Base-by-base conservation (phyloP, 1,140 invertebrate species). In the Riptortus pedestris region DNA sequence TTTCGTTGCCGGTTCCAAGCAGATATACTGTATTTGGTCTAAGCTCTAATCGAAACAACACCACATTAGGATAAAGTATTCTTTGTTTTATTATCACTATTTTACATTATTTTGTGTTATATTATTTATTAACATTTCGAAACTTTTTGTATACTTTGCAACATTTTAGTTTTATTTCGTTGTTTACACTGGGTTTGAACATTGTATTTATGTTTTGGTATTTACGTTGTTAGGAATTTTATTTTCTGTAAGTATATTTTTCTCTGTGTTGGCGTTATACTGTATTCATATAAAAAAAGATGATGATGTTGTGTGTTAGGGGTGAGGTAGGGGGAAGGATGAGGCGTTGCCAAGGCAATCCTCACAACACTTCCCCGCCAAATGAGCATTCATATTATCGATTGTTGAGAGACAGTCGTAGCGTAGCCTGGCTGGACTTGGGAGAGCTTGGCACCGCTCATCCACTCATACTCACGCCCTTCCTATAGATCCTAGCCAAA, bases 331-430 rank as follows among this genome's bases (percentile, higher is more conserved):
- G 45, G 45, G 45, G 16, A 47, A 47, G 24, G 55, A 31, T 31
- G 55, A 26, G 26, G 55, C 24, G 55, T 58, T 58, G 55, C 55
- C 55, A 58, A 27, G 55, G 28, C 55, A 26, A 58, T 31, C 55
- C 55, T 26, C n/a, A 58, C 55, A 58, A 58, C 55, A 58, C 55
- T 31, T n/a, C 55, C n/a, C 55, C 55, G 24, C 20, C 24, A 47
- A 47, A 47, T 47, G n/a, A 47, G 22, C 45, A 47, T 47, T 47
- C 45, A 47, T 20, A 47, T 47, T 47, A 47, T 47, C 45, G 45
- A 47, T 47, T 47, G 45, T 20, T n/a, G 45, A n/a, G n/a, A n/a
- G n/a, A n/a, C n/a, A n/a, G n/a, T n/a, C 22, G 18, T 3, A 20
- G 45, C 45, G 45, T 47, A 20, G 55, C n/a, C 22, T 18, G 26